Evolutionary conservation across 2,888 invertebrate genomes (phyloP), one percentile per base, ranked within the genome.

Genomic region (Torymus aiolomorphi): DNA sequence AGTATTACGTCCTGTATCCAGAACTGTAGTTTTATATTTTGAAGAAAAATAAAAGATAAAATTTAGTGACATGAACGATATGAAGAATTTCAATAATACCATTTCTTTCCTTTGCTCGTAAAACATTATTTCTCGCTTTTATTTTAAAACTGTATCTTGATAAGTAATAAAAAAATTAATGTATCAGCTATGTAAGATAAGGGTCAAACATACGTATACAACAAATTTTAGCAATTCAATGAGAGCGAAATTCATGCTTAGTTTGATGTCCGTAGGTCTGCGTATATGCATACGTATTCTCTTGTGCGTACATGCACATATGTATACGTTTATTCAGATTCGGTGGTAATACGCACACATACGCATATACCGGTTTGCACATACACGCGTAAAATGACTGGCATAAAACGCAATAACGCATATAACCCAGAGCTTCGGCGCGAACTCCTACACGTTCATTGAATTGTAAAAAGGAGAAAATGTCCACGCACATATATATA

Each of bases 141-240:
- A 24, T 24, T 24, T 24, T 24, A 24, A 24, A 24, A 24, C 2
- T 24, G 24, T 24, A 24, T 24, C 24, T 24, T 24, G 24, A 24
- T 24, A 24, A 24, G 24, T 24, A 24, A 24, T 16, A n/a, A 16
- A 57, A 57, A 57, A 57, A 57, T 57, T 1, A 14, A 57, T 10
- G 16, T 16, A 10, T 16, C 8, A 57, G n/a, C 16, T 57, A 4
- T 57, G 0, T 16, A 57, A 16, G 16, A n/a, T 57, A 57, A 57
- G 57, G 57, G 18, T 57, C 57, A 57, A 57, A 24, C 3, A 57
- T 57, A 10, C 57, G 14, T 16, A 57, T 14, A 16, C 4, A 57
- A 57, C 57, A n/a, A 57, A 57, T 57, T 14, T 57, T 57, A n/a
- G 57, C 57, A 16, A 57, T 57, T 57, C 57, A 57, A 57, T 57